Evolutionary conservation across 2,888 invertebrate genomes (phyloP).

Genomic region (Homarus gammarus): DNA sequence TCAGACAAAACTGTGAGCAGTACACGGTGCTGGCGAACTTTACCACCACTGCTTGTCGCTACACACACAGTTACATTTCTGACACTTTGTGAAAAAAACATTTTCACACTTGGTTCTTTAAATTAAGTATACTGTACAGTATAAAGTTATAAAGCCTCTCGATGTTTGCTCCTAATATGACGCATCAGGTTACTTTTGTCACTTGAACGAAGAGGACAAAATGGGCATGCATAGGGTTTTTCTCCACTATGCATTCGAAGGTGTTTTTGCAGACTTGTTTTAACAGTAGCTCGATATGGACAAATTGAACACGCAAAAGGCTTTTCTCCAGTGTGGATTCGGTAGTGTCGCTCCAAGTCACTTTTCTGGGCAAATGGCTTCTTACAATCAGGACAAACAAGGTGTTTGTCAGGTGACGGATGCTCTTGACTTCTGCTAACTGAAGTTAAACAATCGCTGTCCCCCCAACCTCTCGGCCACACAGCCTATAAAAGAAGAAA

Average conservation of each 20-base stretch:
- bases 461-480: conserved; percentile 56
- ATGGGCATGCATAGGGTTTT: conserved; percentile 62
- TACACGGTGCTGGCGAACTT: neutral
- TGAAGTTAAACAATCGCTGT: conserved; percentile 52
- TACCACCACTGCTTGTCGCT: neutral
- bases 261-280: conserved; percentile 68
- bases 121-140: no score
- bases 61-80: neutral
- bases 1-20: no score
- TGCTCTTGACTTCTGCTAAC: conserved; percentile 50
- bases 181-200: conserved; percentile 58
- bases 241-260: conserved; percentile 66
- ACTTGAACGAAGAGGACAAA: conserved; percentile 60
- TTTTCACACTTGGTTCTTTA: neutral
- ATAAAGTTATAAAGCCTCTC: conserved; percentile 2
- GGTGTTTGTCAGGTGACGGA: conserved; percentile 43
- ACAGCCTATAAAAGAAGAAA: conserved; percentile 60
- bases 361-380: conserved; percentile 39
- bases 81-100: neutral
- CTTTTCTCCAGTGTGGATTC: conserved; percentile 73
- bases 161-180: conserved; percentile 54
- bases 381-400: conserved; percentile 55
- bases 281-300: conserved; percentile 57
- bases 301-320: conserved; percentile 70
- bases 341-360: conserved; percentile 64